Evolutionary conservation across 2,797 vertebrate species (phyloP).

Genomic region (Okamejei kenojei): DNA sequence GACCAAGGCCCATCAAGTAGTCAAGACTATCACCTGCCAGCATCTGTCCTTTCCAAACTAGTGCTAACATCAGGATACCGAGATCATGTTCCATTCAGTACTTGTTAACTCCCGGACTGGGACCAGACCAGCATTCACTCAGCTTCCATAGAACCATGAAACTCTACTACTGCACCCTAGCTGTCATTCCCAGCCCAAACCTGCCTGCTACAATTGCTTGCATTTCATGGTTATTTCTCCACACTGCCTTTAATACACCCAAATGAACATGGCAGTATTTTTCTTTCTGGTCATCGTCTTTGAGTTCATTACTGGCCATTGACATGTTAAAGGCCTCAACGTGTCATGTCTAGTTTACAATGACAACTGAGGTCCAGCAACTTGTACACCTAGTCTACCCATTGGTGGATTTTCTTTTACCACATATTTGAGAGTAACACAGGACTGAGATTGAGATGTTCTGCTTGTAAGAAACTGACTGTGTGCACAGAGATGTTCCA

Average conservation of each 20-base stretch:
- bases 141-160: not conserved
- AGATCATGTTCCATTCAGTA: not conserved
- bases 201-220: not conserved
- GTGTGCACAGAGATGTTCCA: too few relatives aligned
- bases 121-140: too few relatives aligned
- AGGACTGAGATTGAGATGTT: not conserved
- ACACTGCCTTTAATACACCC: not conserved
- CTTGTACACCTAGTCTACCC: not conserved
- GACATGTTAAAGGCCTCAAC: not conserved
- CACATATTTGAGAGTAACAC: not conserved
- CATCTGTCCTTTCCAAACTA: too few relatives aligned
- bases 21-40: not conserved
- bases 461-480: not conserved
- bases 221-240: not conserved
- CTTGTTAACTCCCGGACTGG: not conserved
- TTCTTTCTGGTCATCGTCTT: not conserved
- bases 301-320: not conserved
- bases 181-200: too few relatives aligned
- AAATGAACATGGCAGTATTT: not conserved
- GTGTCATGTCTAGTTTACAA: not conserved
- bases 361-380: not conserved
- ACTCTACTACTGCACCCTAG: too few relatives aligned
- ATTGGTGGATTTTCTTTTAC: not conserved
- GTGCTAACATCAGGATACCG: not conserved
- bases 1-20: too few relatives aligned